Evolutionary conservation across 2,888 invertebrate genomes (phyloP), one percentile per base, ranked within the genome.

Genomic region (Nomada hirtipes): DNA sequence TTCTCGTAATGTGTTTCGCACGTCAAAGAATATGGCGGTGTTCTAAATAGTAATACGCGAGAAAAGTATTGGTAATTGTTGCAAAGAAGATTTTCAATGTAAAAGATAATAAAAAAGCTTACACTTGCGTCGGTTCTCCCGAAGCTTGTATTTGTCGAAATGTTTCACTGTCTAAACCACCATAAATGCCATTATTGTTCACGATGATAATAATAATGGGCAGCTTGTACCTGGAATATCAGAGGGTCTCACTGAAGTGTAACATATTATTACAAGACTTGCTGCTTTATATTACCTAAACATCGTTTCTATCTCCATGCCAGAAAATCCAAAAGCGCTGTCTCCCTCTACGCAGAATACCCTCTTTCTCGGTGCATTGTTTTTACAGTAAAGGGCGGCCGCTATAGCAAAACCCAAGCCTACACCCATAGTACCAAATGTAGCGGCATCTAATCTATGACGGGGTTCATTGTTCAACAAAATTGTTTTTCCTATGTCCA

Each of bases 221-320:
- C 86, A 99, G 94, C 90, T 98, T 97, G 94, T 99, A 99, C 80
- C 99, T 97, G 55, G 20, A 82, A 81, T 9, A 57, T 64, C 26
- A 4, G 13, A 15, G 4, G 2, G n/a, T 13, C 20, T 13, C 20
- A 4, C 11, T 36, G 29, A 47, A 64, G 29, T 20, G 57, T 52
- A 47, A 36, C 4, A 50, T 18, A 13, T 60, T 29, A 42, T 53
- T 26, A 3, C 3, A 47, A 11, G 0, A 53, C 42, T 44, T 53
- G 42, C n/a, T 63, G 10, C 23, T 23, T 20, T 44, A 26, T 63
- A 11, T 77, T 85, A 95, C 95, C 96, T 95, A 92, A 97, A 96
- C 96, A 99, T 98, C 0, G 99, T 99, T 94, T 99, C 99, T 42
- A 99, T 95, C 95, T 99, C 99, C 98, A 99, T 98, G 91, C 98